A percentile compares a stretch with the other conserved stretches of the same genome.
These are phyloP conservation scores for Pheosia tremula DNA, from an alignment of 2,888 invertebrate genomes.

Conservation along the genomic window DNA sequence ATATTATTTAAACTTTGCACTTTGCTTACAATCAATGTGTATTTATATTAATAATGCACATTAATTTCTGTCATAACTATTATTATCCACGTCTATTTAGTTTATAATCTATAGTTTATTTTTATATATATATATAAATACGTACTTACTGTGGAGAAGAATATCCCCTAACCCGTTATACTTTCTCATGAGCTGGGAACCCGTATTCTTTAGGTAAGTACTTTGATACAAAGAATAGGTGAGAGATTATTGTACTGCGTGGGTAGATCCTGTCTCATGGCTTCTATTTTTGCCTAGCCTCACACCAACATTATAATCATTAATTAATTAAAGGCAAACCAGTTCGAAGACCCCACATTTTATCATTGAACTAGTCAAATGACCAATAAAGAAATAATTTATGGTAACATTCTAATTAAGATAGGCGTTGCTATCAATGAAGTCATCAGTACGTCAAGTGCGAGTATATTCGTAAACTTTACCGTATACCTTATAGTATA, in stretches of 20 bases:
- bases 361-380: constrained; percentile 13
- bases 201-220: background rate
- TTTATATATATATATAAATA: too few species aligned
- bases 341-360: constrained; percentile 32
- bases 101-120: too few species aligned
- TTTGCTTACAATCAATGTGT: too few species aligned
- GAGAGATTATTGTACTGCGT: background rate
- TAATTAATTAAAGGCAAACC: constrained; percentile 29
- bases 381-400: constrained; percentile 10
- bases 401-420: background rate
- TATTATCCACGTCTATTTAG: too few species aligned
- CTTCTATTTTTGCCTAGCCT: constrained; percentile 5
- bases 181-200: background rate
- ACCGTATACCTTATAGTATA: too few species aligned
- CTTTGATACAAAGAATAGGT: background rate
- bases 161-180: background rate
- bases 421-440: background rate
- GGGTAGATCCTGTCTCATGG: constrained; percentile 7
- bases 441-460: too few species aligned
- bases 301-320: constrained; percentile 11
- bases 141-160: background rate
- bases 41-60: too few species aligned
- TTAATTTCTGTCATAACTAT: background rate
- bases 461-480: too few species aligned
- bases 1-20: too few species aligned